phyloP scores from a whole-genome alignment of 2,888 invertebrate species.

The Azorinus chamasolen region DNA sequence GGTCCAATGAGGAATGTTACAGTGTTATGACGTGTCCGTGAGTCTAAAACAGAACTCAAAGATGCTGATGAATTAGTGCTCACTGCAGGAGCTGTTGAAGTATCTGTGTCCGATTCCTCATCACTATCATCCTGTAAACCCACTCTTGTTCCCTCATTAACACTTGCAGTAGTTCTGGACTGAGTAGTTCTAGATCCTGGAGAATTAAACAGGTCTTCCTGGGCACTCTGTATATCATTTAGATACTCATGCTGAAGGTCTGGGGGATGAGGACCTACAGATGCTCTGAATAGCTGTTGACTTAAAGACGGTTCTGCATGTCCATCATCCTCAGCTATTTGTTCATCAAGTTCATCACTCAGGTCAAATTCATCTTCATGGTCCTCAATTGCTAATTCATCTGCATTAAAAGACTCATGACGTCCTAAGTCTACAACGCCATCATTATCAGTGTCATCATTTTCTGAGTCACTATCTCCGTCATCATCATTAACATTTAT shows the following conservation, averaged over 20 bases:
- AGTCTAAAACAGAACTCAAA: background rate
- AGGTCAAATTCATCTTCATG: slow-evolving; percentile 17
- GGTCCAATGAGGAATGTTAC: too few relatives aligned
- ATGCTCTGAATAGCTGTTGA: slow-evolving; percentile 3
- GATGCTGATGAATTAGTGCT: slow-evolving; percentile 19
- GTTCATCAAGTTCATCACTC: slow-evolving; percentile 2
- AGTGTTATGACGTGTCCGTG: background rate
- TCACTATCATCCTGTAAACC: background rate
- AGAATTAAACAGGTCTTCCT: background rate
- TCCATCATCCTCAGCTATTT: slow-evolving; percentile 18
- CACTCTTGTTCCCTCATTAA: background rate
- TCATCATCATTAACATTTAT: slow-evolving; percentile 21
- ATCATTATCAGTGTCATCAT: background rate
- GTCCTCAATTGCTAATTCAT: slow-evolving; percentile 1
- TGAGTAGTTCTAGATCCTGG: too few relatives aligned
- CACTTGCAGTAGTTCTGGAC: too few relatives aligned
- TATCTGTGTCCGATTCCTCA: background rate
- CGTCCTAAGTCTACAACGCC: background rate
- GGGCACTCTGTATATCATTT: background rate
- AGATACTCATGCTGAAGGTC: background rate
- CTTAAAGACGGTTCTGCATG: slow-evolving; percentile 19
- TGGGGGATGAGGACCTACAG: background rate
- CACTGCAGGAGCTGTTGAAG: slow-evolving; percentile 12
- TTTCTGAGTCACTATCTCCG: slow-evolving; percentile 10
- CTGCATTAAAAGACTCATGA: background rate